Conservation (phyloP, 2,113 vertebrate species). For the Orientallactaga bullata region DNA sequence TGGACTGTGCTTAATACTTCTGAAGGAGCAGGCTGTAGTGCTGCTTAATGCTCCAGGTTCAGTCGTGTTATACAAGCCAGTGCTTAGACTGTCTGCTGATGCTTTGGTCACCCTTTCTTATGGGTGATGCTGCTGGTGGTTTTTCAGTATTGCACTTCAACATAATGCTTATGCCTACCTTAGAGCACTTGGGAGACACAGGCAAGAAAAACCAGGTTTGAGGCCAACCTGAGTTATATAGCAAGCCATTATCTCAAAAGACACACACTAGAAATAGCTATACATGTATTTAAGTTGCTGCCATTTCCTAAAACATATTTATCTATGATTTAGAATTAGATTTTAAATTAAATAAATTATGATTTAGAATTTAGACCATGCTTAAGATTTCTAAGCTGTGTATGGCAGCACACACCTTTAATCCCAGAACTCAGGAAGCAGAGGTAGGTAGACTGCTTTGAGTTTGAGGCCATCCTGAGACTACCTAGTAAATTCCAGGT, state of each 20-base stretch:
- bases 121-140: no score
- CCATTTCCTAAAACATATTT: constrained; percentile 18
- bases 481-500: no score
- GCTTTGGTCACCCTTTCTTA: no score
- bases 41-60: background rate
- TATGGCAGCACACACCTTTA: no score
- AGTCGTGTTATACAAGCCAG: background rate
- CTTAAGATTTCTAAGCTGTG: constrained; percentile 42
- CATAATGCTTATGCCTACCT: no score
- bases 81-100: background rate
- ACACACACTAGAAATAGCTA: background rate
- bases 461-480: no score
- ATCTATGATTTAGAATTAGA: constrained; percentile 37
- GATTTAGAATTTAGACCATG: constrained; percentile 44
- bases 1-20: background rate
- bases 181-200: background rate
- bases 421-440: no score
- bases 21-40: background rate
- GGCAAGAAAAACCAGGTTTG: background rate
- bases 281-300: background rate
- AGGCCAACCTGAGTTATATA: background rate
- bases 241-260: background rate
- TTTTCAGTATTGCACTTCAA: no score
- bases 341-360: no score
- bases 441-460: no score